Percentiles rank a stretch among this genome's conserved stretches.
These are phyloP conservation scores for Drosophila watanabei DNA, from an alignment of 1,140 invertebrate genomes.

Conservation along the genomic window DNA sequence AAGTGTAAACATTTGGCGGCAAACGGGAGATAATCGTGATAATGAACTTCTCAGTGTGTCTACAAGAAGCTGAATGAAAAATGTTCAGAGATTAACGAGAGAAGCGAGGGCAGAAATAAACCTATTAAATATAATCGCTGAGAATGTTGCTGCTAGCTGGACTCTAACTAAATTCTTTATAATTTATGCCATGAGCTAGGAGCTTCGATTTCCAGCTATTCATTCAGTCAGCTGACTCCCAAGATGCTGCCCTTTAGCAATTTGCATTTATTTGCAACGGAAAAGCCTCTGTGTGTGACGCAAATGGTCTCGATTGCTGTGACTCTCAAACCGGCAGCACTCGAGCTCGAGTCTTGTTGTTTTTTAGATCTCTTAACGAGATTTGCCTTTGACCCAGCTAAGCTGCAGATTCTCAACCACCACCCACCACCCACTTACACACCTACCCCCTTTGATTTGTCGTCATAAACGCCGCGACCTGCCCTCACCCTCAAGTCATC, in stretches of 20 bases:
- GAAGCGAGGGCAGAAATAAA: neutral
- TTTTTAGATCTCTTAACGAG: constrained; percentile 41
- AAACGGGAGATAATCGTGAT: constrained; percentile 42
- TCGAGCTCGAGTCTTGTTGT: constrained; percentile 3
- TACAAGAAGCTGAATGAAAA: constrained; percentile 32
- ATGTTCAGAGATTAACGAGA: neutral
- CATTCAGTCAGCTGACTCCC: constrained; percentile 50
- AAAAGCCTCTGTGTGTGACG: constrained; percentile 52
- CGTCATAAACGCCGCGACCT: constrained; percentile 28
- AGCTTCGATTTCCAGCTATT: constrained; percentile 5
- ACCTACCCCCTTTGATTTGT: constrained; percentile 14
- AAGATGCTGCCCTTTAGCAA: constrained; percentile 26
- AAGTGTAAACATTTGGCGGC: constrained; percentile 46
- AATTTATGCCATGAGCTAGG: constrained; percentile 1
- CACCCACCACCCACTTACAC: too few relatives aligned
- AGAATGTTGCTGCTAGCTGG: neutral
- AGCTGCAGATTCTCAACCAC: constrained; percentile 13
- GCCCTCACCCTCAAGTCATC: constrained; percentile 42
- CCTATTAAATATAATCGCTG: constrained; percentile 20
- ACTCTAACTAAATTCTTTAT: constrained; percentile 1
- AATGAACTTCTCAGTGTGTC: constrained; percentile 30
- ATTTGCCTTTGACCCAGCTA: constrained; percentile 34
- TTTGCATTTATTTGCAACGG: constrained; percentile 56
- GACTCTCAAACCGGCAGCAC: constrained; percentile 46
- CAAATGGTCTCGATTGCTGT: constrained; percentile 50